phyloP scores from a whole-genome alignment of 2,113 vertebrate species.

The Lycaon pictus region DNA sequence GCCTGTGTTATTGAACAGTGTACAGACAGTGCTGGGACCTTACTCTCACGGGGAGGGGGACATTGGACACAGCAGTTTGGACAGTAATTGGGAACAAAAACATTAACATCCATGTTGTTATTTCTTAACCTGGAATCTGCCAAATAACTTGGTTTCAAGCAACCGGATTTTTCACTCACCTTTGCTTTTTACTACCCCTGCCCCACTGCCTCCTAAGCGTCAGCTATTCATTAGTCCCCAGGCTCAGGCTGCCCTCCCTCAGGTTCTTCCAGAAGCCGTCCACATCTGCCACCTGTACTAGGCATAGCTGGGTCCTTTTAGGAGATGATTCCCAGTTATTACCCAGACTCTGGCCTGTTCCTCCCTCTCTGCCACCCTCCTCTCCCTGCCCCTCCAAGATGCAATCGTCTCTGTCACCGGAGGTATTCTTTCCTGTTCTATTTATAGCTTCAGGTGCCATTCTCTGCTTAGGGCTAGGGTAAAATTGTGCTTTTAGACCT shows the following conservation, averaged over 20 bases:
- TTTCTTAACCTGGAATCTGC: not conserved
- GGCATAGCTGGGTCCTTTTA: not conserved
- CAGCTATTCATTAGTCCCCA: not conserved
- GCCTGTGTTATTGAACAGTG: not conserved
- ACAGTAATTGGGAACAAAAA: not conserved
- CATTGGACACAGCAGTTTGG: not conserved
- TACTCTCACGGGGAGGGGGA: not conserved
- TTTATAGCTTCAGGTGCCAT: not conserved
- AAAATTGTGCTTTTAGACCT: not conserved
- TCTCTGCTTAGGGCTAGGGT: not conserved
- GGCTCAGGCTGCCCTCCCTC: not conserved
- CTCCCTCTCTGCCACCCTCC: not conserved
- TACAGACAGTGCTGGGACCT: not conserved
- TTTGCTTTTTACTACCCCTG: not conserved
- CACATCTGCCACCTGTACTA: not conserved
- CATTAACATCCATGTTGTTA: not conserved
- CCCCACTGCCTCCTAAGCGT: not conserved
- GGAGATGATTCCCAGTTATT: not conserved
- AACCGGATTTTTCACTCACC: not conserved
- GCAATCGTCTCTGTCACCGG: not conserved
- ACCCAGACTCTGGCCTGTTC: not conserved
- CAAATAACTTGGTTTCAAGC: not conserved
- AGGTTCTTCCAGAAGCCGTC: not conserved
- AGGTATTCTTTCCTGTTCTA: not conserved
- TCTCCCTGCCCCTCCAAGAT: not conserved